Base-by-base conservation (phyloP, 2,113 vertebrate genomes). In the Notiomystis cincta region DNA sequence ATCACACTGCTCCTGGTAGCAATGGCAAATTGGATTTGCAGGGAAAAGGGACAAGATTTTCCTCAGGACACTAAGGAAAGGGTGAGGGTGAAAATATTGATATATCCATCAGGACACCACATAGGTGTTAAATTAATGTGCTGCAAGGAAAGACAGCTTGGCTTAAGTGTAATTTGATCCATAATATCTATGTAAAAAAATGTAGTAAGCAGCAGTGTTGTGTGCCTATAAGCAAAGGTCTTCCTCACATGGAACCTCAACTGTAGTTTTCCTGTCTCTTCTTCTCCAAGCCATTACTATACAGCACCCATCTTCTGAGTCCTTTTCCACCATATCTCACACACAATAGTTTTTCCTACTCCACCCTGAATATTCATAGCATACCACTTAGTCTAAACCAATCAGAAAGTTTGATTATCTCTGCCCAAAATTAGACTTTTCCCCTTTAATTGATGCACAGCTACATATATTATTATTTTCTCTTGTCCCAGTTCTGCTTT, bases 311-410 rank as follows among this genome's bases (percentile, higher is more conserved):
- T 87, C 87, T 78, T 89, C 64, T 82, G 17, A 81, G 56, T 66
- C 57, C 70, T 76, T 85, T 94, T 33, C 85, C 42, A 67, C 80
- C 0, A 0, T 23, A 27, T 50, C 10, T 35, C 40, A 25, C 27
- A 38, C 0, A 3, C 9, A 58, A 38, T 25, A 15, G 11, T 21
- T 73, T 89, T 91, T 87, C 82, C 86, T 88, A 38, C 89, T 95
- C 87, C 93, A 44, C 12, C 9, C 62, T 94, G 91, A 94, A 89
- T 95, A 92, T 83, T 92, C 62, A 90, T 96, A 87, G 82, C 91
- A 95, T 78, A 88, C 82, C 64, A 92, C 62, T 78, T 90, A 73
- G 18, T 47, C 90, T 73, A 95, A 90, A 72, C 30, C 72, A 95
- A 61, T 76, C 82, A 90, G 67, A 96, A 95, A 75, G 44, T 82